Evolutionary conservation across 2,113 vertebrate species (phyloP).

Genomic region (Boleophthalmus pectinirostris): DNA sequence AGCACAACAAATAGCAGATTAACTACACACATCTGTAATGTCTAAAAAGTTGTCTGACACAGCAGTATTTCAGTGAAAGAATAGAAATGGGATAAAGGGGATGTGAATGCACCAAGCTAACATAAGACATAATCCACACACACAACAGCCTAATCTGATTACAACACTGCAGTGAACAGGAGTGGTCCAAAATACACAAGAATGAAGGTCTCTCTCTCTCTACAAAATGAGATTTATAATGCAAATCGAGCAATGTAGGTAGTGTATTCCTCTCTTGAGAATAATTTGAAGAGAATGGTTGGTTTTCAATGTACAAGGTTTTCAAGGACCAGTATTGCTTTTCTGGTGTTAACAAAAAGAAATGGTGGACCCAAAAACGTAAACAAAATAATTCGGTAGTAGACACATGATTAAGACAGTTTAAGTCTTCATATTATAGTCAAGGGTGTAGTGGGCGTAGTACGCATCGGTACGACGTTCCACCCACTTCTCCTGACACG

Average conservation of each 20-base stretch:
- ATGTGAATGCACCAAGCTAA: slow-evolving; percentile 24
- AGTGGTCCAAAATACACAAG: slow-evolving; percentile 9
- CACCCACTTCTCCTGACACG: too few relatives aligned
- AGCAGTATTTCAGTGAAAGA: slow-evolving; percentile 33
- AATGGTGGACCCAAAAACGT: too few relatives aligned
- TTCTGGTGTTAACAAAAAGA: background rate
- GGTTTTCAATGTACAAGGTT: too few relatives aligned
- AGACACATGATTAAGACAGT: too few relatives aligned
- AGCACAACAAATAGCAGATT: slow-evolving; percentile 18
- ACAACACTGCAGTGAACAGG: slow-evolving; percentile 20
- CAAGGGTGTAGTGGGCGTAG: too few relatives aligned
- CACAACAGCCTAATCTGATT: slow-evolving; percentile 54
- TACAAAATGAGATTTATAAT: background rate
- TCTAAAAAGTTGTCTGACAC: slow-evolving; percentile 17
- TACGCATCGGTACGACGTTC: too few relatives aligned
- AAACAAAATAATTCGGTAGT: too few relatives aligned
- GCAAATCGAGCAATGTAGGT: background rate
- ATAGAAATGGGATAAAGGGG: slow-evolving; percentile 33
- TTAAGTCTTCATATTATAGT: too few relatives aligned
- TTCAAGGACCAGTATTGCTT: background rate
- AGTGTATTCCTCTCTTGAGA: background rate
- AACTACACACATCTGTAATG: slow-evolving; percentile 22
- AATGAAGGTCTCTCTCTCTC: slow-evolving; percentile 17
- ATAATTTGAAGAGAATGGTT: too few relatives aligned
- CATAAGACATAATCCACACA: slow-evolving; percentile 44